Base-by-base conservation (phyloP, 2,888 invertebrate species). In the Diploptera punctata region DNA sequence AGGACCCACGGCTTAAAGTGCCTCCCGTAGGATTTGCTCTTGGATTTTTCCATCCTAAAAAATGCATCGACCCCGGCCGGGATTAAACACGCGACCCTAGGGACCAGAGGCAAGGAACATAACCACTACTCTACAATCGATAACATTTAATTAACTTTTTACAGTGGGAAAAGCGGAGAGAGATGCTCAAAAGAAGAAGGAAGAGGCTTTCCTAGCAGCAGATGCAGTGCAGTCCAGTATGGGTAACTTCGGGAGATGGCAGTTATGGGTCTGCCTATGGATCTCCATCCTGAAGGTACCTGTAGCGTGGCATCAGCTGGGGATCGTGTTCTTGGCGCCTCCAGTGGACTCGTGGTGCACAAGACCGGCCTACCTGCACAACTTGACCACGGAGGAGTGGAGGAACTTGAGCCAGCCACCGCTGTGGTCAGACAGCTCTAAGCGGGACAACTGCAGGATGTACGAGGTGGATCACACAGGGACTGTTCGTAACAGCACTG, bases 221-320 rank as follows among this genome's bases (percentile, higher is more conserved):
- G 70, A 70, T n/a, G 62, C 7, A 18, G 62, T 70, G n/a, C 70
- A 70, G 70, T 61, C 70, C 47, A 16, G 44, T n/a, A 62, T 70
- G 24, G 70, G 70, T 19, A 61, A 70, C 52, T 44, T 61, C 21
- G 92, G 92, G 4, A 87, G 86, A 79, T 93, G 93, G 91, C 93
- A 93, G 79, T 85, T 93, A 75, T 87, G 89, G 84, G 86, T 93
- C 67, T 91, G 91, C 76, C 82, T 88, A 62, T 86, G 90, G 0
- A 87, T 92, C 47, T 90, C 91, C 75, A 83, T 92, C 10, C 87
- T 90, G 69, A 93, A 93, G 82, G 91, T 93, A 79, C 92, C 93
- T 0, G 90, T 92, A 0, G 93, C 92, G 0, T 93, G 93, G 92
- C 92, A 93, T 80, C 92, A 93, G 78, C 86, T 93, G 80, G 91